phyloP scores from a whole-genome alignment of 2,888 invertebrate genomes.

The Sphinx pinastri region DNA sequence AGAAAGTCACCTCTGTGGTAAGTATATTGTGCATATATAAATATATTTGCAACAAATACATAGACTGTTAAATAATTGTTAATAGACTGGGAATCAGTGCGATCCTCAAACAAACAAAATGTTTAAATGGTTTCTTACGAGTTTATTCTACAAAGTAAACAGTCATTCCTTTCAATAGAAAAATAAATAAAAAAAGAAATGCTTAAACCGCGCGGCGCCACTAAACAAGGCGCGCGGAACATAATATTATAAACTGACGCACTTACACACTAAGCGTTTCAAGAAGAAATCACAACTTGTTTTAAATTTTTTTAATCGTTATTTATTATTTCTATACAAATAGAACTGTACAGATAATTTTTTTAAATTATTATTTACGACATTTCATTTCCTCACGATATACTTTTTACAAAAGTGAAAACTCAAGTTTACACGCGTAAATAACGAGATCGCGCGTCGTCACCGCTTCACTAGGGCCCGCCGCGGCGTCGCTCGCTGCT shows the following conservation, averaged over 20 bases:
- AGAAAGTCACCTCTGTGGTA: not conserved
- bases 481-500: conserved; percentile 38
- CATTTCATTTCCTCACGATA: conserved; percentile 80
- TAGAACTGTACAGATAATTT: conserved; percentile 85
- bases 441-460: conserved; percentile 71
- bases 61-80: conserved; percentile 16
- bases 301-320: conserved; percentile 81
- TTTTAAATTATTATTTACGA: conserved; percentile 81
- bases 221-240: conserved; percentile 49
- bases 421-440: conserved; percentile 81
- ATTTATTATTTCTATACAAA: conserved; percentile 86
- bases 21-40: not conserved
- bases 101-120: conserved; percentile 70
- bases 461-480: conserved; percentile 42
- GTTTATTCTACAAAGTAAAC: conserved; percentile 82
- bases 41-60: conserved; percentile 1
- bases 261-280: conserved; percentile 31
- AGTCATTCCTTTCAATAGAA: conserved; percentile 75
- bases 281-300: conserved; percentile 81
- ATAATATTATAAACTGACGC: conserved; percentile 49
- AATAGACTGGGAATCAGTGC: conserved; percentile 49
- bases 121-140: conserved; percentile 71
- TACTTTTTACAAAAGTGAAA: conserved; percentile 85
- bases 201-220: conserved; percentile 56
- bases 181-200: conserved; percentile 75